These are phyloP conservation scores for Hemaris fuciformis DNA, from an alignment of 2,888 invertebrate species.

Conservation along the genomic window DNA sequence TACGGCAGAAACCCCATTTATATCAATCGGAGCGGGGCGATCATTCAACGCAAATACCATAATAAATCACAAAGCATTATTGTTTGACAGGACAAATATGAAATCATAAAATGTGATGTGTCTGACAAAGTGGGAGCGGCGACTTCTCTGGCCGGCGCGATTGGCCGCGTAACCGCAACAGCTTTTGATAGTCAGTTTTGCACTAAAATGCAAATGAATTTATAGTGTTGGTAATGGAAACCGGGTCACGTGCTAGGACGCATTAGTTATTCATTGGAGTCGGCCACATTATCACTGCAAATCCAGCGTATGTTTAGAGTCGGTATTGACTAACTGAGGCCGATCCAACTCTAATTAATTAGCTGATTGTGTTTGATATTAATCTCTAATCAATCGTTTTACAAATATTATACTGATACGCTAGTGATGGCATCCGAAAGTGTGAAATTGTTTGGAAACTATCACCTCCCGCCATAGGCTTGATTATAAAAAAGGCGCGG, in stretches of 20 bases:
- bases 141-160: constrained; percentile 22
- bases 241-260: constrained; percentile 38
- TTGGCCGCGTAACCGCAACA: constrained; percentile 27
- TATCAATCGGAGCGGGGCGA: too few species aligned
- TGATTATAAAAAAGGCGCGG: too few species aligned
- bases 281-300: constrained; percentile 35
- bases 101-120: background rate
- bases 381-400: constrained; percentile 16
- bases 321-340: constrained; percentile 24
- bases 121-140: background rate
- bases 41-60: too few species aligned
- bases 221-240: constrained; percentile 48
- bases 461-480: too few species aligned
- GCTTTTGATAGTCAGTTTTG: constrained; percentile 35
- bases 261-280: constrained; percentile 60
- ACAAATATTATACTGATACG: too few species aligned
- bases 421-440: too few species aligned
- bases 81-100: background rate
- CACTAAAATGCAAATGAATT: constrained; percentile 55
- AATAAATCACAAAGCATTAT: too few species aligned
- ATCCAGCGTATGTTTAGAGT: constrained; percentile 31
- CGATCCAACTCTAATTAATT: constrained; percentile 20
- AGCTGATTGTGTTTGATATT: constrained; percentile 10
- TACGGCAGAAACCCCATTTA: too few species aligned
- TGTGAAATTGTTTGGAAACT: too few species aligned